phyloP scores from a whole-genome alignment of 53 echinoderm and acorn worm genomes.

The Arbacia lixula region DNA sequence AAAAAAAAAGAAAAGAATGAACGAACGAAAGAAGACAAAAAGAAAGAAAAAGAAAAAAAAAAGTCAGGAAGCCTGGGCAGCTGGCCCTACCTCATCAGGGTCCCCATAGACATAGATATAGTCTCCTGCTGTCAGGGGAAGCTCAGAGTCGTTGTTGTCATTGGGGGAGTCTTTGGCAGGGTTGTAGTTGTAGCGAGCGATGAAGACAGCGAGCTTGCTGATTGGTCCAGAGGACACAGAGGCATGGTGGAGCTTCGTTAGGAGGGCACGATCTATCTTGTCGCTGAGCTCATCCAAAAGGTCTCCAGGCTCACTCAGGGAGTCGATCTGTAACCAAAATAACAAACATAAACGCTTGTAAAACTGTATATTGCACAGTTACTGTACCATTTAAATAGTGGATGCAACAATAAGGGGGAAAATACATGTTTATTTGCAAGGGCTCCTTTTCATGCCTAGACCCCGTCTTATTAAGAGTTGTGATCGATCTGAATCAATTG shows the following conservation, averaged over 20 bases:
- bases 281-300: conserved; percentile 88
- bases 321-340: conserved; percentile 21
- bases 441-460: too few relatives aligned
- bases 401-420: too few relatives aligned
- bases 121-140: conserved; percentile 93
- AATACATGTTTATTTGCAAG: too few relatives aligned
- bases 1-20: too few relatives aligned
- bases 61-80: too few relatives aligned
- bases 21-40: too few relatives aligned
- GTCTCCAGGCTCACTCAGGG: conserved; percentile 26
- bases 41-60: too few relatives aligned
- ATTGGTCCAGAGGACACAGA: conserved; percentile 78
- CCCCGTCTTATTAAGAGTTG: too few relatives aligned
- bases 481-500: too few relatives aligned
- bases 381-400: too few relatives aligned
- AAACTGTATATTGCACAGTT: too few relatives aligned
- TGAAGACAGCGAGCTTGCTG: conserved; percentile 97
- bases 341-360: too few relatives aligned
- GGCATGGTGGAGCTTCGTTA: conserved; percentile 77
- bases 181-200: conserved; percentile 96
- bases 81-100: conserved; percentile 80
- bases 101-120: conserved; percentile 99
- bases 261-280: conserved; percentile 85
- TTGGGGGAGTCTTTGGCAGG: conserved; percentile 93
- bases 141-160: conserved; percentile 91